Evolutionary conservation across 1,140 invertebrate species (phyloP), one percentile per base, ranked within the genome.

Genomic region (Mycetomoellerius zeteki): DNA sequence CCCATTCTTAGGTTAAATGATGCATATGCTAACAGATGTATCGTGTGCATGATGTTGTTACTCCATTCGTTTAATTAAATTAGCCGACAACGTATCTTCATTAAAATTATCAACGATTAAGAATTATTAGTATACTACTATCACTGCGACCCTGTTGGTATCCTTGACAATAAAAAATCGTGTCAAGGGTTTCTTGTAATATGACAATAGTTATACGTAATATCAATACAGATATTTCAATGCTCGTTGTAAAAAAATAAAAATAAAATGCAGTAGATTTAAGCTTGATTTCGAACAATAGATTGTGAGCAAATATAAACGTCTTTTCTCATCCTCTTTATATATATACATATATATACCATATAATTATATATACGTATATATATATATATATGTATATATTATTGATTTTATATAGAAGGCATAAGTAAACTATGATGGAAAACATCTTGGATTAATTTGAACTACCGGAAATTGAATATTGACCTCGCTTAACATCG

Each of bases 401-500:
- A 52, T 19, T 54, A 33, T 12, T 69, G 37, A 24, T 81, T 43
- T 56, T 50, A 37, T 30, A 56, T 24, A 14, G 43, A 37, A 14
- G 4, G 10, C 21, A 14, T 4, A 10, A 33, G n/a, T 24, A 37
- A 67, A 56, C 30, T n/a, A 7, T 10, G 27, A 52, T 65, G 33
- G 6, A 3, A 67, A 37, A 33, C 33, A 67, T 80, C 37, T 85
- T 37, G 24, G 56, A 86, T 89, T 71, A 56, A 54, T 50, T 58
- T 37, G 64, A 58, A 54, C 50, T 33, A 86, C 88, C 92, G 92
- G 92, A 93, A 93, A 91, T 90, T 88, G 72, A 87, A 86, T 84
- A 87, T 93, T 93, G 92, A 93, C 92, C 92, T 85, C 90, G 71
- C 82, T 93, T 93, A 88, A 92, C 92, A 91, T 78, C 85, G 85